Evolutionary conservation across 1,140 invertebrate species (phyloP), one percentile per base, ranked within the genome.

Genomic region (Rhopalosiphum padi): DNA sequence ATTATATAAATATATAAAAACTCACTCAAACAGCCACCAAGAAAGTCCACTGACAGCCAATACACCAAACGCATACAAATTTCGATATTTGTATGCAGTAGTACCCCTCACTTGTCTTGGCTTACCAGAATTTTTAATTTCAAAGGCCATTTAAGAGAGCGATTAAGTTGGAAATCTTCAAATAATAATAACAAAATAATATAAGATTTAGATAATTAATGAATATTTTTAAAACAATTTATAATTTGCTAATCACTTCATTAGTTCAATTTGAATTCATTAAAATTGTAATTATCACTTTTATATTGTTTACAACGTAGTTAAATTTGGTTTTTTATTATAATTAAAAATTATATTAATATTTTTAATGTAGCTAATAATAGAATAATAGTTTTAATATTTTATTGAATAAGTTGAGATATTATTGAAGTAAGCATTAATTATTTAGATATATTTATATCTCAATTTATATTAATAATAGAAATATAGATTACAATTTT

Each of bases 21-120:
- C 91, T 93, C 48, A 93, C 91, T 93, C 91, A 93, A 85, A 93
- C 15, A 93, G n/a, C 9, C 30, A 55, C 91, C 82, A 93, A 93
- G 82, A 41, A 53, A 93, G 77, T 93, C 91, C 91, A 93, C 91
- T 93, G 41, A 53, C 11, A 86, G 91, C 91, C 25, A 93, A 55
- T 93, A 83, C n/a, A 86, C 91, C 82, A 86, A 93, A 93, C 30
- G 55, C 91, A 93, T 86, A 93, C 30, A 93, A 85, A 53, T 93
- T 93, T 51, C 91, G 91, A 93, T 93, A 93, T 83, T 93, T 93
- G 82, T 55, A 93, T 18, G 91, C 91, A 93, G 82, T 37, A 86
- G 91, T 93, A 43, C 94, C 94, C 51, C 91, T 92, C 22, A 91
- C 90, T 87, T 87, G 94, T 68, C 94, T 91, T 51, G 94, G 94